A percentile compares a stretch with the other conserved stretches of the same genome.
Evolutionary conservation across 2,113 vertebrate species (phyloP).

Genomic region (Camelus bactrianus): DNA sequence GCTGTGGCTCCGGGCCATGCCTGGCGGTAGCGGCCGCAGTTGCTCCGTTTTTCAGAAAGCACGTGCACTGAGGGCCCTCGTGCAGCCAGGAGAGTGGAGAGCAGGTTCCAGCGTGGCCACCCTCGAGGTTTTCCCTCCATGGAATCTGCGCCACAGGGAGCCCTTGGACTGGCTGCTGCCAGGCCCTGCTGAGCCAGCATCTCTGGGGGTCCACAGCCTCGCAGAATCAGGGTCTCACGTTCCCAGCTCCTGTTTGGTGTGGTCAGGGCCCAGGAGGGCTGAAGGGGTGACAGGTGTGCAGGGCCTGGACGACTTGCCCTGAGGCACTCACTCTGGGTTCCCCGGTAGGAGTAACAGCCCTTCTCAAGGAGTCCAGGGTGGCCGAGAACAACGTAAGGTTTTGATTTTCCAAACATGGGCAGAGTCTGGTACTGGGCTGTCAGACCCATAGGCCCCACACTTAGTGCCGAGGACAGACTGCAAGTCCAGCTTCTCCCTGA

Average conservation of each 20-base stretch:
- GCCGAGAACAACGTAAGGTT: not conserved
- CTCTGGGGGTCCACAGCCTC: rapidly evolving
- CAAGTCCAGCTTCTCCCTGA: not conserved
- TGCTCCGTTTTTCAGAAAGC: rapidly evolving
- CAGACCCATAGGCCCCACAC: not conserved
- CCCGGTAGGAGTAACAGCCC: not conserved
- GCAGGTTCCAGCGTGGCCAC: rapidly evolving
- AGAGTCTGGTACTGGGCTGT: not conserved
- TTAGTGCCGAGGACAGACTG: not conserved
- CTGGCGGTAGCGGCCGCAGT: rapidly evolving
- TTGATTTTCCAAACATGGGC: not conserved
- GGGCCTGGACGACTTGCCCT: not conserved
- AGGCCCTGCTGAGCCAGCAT: not conserved
- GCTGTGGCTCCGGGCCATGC: not conserved
- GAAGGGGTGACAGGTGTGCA: not conserved
- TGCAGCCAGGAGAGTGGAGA: rapidly evolving
- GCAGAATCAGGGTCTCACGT: not conserved
- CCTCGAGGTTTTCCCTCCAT: not conserved
- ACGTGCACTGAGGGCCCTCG: not conserved
- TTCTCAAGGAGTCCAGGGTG: not conserved
- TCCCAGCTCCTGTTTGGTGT: too few species aligned
- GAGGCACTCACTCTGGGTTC: not conserved
- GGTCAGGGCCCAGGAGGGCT: not conserved
- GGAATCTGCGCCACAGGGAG: not conserved
- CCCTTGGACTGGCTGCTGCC: not conserved